Conservation (phyloP, 2,113 vertebrate genomes). For the Megaceryle maxima region DNA sequence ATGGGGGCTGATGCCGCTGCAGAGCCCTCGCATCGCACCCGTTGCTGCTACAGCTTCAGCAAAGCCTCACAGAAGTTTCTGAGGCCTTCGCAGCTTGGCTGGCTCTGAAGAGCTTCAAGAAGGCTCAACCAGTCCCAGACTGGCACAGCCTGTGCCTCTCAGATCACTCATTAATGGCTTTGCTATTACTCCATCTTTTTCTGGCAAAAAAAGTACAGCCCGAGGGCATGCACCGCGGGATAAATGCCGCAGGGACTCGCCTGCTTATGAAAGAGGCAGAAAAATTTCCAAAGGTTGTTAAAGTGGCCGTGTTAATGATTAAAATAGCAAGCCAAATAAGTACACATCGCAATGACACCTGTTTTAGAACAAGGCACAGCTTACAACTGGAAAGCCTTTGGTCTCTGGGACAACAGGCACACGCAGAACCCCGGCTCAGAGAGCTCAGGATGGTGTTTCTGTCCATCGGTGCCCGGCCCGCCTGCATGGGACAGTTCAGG, state of each 20-base stretch:
- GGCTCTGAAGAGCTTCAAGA: background rate
- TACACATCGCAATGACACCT: too few species aligned
- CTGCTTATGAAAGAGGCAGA: background rate
- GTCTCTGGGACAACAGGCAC: background rate
- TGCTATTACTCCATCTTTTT: too few species aligned
- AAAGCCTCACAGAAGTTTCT: background rate
- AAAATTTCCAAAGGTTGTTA: background rate
- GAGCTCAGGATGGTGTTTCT: background rate
- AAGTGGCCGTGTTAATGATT: background rate
- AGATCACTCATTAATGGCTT: background rate
- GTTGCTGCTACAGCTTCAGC: background rate
- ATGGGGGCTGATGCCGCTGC: background rate
- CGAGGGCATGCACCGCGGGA: accelerated
- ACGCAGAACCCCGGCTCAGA: background rate
- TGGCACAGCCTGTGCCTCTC: background rate
- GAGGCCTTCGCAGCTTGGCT: background rate
- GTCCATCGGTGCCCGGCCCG: too few species aligned
- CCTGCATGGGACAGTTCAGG: too few species aligned
- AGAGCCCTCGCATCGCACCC: background rate
- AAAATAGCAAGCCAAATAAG: background rate
- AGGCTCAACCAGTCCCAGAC: too few species aligned
- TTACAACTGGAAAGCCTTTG: background rate
- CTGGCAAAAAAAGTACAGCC: background rate
- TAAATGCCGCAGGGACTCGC: accelerated
- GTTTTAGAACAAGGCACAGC: background rate